Conservation (phyloP, 92 coral and sea anemone species). For the Phenganax subtilis region DNA sequence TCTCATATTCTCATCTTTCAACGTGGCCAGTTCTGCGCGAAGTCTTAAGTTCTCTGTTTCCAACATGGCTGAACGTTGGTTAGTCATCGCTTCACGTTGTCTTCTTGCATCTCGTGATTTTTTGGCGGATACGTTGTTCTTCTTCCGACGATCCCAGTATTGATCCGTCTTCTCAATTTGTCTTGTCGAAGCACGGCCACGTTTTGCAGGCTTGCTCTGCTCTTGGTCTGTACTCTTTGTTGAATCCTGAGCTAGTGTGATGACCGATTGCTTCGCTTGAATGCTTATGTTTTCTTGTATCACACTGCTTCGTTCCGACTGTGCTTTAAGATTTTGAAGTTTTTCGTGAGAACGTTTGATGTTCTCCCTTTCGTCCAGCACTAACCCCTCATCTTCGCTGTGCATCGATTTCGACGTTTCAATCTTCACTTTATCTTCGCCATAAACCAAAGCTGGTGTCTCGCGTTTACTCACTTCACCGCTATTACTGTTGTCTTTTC, state of each 20-base stretch:
- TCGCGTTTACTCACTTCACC: background rate
- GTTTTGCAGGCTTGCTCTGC: background rate
- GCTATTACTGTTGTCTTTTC: background rate
- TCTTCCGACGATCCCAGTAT: conserved; percentile 40
- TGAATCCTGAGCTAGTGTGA: background rate
- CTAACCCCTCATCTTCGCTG: conserved; percentile 34
- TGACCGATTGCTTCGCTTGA: conserved; percentile 1
- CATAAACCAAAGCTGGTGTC: background rate
- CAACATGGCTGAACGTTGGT: conserved; percentile 32
- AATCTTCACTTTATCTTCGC: background rate
- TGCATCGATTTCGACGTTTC: background rate
- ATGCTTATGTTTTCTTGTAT: conserved; percentile 8
- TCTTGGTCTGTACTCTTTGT: background rate
- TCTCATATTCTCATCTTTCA: conserved; percentile 16
- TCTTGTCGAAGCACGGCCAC: conserved; percentile 33
- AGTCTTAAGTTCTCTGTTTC: conserved; percentile 29
- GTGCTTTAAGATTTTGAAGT: background rate
- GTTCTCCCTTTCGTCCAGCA: conserved; percentile 5
- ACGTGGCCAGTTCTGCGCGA: conserved; percentile 31
- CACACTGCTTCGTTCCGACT: conserved; percentile 21
- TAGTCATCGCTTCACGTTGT: conserved; percentile 21
- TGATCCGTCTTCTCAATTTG: conserved; percentile 36
- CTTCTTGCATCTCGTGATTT: conserved; percentile 34
- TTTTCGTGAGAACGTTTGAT: background rate
- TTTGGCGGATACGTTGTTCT: conserved; percentile 31